A percentile compares a stretch with the other conserved stretches of the same genome.
phyloP scores from a whole-genome alignment of 2,888 invertebrate species.

The Brachypalpus laphriformis region DNA sequence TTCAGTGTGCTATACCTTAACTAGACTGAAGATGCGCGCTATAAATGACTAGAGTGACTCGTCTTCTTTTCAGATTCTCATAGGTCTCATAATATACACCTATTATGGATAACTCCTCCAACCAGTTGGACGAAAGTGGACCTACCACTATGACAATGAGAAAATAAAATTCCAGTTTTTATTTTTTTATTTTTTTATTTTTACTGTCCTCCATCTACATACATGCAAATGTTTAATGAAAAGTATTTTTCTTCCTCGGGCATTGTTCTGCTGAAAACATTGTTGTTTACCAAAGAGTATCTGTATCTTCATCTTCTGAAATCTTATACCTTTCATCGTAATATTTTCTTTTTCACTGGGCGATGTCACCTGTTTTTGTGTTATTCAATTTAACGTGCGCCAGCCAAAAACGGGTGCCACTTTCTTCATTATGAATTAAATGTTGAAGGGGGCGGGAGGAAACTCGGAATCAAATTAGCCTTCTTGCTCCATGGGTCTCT shows the following conservation, averaged over 20 bases:
- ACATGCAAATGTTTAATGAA: conserved; percentile 11
- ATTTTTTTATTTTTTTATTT: not conserved
- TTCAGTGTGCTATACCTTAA: conserved; percentile 5
- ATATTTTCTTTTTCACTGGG: not conserved
- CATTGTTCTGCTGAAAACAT: not conserved
- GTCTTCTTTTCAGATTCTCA: not conserved
- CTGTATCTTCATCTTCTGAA: not conserved
- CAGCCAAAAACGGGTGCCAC: conserved; percentile 52
- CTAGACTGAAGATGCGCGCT: not conserved
- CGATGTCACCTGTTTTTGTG: conserved; percentile 63
- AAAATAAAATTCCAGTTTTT: conserved; percentile 18
- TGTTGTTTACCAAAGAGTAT: not conserved
- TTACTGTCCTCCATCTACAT: conserved; percentile 10
- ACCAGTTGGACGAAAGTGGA: conserved; percentile 31
- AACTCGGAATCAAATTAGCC: not conserved
- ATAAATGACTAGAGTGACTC: not conserved
- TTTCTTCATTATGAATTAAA: conserved; percentile 57
- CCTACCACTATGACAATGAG: not conserved
- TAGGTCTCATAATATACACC: not conserved
- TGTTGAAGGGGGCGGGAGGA: not conserved
- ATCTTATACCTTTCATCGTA: not conserved
- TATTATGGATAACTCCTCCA: not conserved
- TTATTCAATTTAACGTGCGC: conserved; percentile 51
- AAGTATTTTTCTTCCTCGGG: not conserved
- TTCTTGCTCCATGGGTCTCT: not conserved